Evolutionary conservation across 2,888 invertebrate genomes (phyloP).

Genomic region (Eurois occulta): DNA sequence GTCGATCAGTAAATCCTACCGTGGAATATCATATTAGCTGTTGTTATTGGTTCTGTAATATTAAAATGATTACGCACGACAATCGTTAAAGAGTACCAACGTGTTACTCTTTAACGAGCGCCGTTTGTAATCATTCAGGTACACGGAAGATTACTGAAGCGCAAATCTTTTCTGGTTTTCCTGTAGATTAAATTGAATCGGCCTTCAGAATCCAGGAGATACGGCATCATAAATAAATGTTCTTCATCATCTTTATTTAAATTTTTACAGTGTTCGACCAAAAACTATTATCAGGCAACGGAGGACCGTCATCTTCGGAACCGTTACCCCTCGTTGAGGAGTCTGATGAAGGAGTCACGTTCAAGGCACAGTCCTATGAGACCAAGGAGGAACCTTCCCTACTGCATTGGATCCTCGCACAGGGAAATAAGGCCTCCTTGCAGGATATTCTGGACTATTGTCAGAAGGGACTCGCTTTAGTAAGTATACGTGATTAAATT

Average conservation of each 20-base stretch:
- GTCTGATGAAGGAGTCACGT: constrained; percentile 82
- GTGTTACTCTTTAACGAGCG: neutral
- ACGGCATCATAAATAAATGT: neutral
- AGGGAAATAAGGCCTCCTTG: constrained; percentile 94
- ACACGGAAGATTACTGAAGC: neutral
- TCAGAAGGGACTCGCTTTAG: constrained; percentile 93
- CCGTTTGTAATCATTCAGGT: neutral
- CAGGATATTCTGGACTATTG: constrained; percentile 95
- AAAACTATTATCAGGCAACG: constrained; percentile 80
- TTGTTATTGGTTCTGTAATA: neutral
- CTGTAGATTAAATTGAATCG: neutral
- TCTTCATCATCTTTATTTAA: neutral
- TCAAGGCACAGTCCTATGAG: constrained; percentile 80
- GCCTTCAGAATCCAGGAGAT: neutral
- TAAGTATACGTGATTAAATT: constrained; percentile 76
- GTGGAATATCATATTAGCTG: neutral
- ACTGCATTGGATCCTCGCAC: constrained; percentile 96
- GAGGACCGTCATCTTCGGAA: constrained; percentile 75
- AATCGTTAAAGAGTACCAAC: neutral
- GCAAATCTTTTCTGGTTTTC: neutral
- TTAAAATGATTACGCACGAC: neutral
- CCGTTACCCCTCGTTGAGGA: constrained; percentile 76
- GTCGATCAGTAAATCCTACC: neutral
- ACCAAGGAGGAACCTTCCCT: constrained; percentile 91
- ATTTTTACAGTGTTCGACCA: constrained; percentile 81